These are phyloP conservation scores for Pemphigus obesinymphae DNA, from an alignment of 1,140 invertebrate genomes.

Conservation along the genomic window DNA sequence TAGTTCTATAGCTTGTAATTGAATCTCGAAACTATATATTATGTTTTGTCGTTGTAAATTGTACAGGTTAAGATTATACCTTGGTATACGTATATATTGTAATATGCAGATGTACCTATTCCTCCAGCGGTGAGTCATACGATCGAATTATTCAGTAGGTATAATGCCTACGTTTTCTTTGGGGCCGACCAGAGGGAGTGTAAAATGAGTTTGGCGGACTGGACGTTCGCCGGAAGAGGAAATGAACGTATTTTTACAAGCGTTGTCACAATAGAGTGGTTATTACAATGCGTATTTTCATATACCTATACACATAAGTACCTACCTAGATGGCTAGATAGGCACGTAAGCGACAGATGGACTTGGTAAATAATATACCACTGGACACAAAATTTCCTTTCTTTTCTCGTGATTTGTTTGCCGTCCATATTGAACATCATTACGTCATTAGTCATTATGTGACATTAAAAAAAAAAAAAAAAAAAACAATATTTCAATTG, in stretches of 20 bases:
- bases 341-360: neutral
- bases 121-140: neutral
- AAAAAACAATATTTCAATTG: too few species aligned
- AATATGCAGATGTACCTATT: too few species aligned
- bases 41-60: neutral
- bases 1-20: neutral
- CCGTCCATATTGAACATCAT: too few species aligned
- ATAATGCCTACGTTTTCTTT: neutral
- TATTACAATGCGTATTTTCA: neutral
- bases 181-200: neutral
- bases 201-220: neutral
- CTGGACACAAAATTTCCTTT: neutral
- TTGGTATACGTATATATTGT: too few species aligned
- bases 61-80: neutral
- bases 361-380: neutral
- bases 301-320: neutral
- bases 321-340: too few species aligned
- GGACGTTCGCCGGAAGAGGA: neutral
- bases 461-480: too few species aligned
- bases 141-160: neutral
- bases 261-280: neutral
- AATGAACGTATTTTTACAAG: slow-evolving; percentile 4
- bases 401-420: too few species aligned
- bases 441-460: too few species aligned
- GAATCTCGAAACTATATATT: neutral